These are phyloP conservation scores for Fulica atra DNA, from an alignment of 2,113 vertebrate species.

Conservation along the genomic window DNA sequence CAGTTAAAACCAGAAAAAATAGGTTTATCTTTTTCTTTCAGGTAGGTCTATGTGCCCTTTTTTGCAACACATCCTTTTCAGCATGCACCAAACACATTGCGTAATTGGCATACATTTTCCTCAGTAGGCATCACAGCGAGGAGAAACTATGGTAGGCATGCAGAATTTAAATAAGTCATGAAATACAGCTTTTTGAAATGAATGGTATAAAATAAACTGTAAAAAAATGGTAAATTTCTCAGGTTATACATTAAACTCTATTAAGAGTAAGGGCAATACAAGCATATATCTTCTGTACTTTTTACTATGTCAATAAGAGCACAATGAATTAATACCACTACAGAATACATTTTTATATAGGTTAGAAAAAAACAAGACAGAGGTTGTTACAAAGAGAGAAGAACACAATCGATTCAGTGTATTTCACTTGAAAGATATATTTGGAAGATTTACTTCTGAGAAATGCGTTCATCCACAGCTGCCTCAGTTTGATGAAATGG, in stretches of 20 bases:
- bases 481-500: not conserved
- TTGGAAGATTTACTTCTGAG: not conserved
- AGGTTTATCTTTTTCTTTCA: conserved; percentile 33
- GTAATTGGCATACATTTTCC: not conserved
- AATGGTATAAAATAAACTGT: not conserved
- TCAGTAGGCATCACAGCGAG: not conserved
- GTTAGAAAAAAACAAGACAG: not conserved
- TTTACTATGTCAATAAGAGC: not conserved
- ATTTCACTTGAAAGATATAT: not conserved
- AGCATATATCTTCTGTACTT: not conserved
- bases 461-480: not conserved
- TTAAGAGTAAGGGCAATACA: not conserved
- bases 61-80: not conserved
- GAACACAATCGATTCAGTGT: not conserved
- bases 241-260: not conserved
- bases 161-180: not conserved
- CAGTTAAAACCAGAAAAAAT: not conserved
- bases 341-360: not conserved
- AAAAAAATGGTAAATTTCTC: not conserved
- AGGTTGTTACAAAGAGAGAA: not conserved
- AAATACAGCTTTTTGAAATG: not conserved
- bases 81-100: not conserved
- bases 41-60: not conserved
- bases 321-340: not conserved
- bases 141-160: not conserved